Conservation (phyloP, 2,113 vertebrate species). For the Aleadryas rufinucha region DNA sequence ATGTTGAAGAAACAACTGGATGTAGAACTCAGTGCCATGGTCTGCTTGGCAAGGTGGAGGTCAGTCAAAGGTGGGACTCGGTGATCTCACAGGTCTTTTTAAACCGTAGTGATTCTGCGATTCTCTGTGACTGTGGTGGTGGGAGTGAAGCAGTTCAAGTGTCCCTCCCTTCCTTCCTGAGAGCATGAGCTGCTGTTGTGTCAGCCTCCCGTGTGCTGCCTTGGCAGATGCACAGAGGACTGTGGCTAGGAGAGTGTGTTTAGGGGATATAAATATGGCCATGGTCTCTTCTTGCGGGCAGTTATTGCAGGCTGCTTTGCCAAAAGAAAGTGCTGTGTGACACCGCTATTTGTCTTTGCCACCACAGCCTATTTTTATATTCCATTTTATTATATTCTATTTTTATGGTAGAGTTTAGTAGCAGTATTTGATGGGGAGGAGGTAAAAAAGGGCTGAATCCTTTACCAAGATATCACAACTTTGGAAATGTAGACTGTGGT, state of each 20-base stretch:
- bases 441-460: background rate
- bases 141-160: background rate
- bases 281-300: background rate
- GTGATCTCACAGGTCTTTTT: too few species aligned
- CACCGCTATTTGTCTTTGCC: background rate
- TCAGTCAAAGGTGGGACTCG: background rate
- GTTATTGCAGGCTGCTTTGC: background rate
- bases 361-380: background rate
- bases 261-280: background rate
- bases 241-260: background rate
- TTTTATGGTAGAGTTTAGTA: background rate
- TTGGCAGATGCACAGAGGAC: background rate
- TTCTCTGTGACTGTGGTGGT: background rate
- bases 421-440: background rate
- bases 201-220: fast-evolving
- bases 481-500: background rate
- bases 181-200: background rate
- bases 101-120: background rate
- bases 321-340: background rate
- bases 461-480: background rate
- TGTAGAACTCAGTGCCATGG: background rate
- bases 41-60: background rate
- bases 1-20: too few species aligned
- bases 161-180: background rate
- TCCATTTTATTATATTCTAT: background rate